Evolutionary conservation across 2,113 vertebrate genomes (phyloP), one percentile per base, ranked within the genome.

Genomic region (Garra rufa): DNA sequence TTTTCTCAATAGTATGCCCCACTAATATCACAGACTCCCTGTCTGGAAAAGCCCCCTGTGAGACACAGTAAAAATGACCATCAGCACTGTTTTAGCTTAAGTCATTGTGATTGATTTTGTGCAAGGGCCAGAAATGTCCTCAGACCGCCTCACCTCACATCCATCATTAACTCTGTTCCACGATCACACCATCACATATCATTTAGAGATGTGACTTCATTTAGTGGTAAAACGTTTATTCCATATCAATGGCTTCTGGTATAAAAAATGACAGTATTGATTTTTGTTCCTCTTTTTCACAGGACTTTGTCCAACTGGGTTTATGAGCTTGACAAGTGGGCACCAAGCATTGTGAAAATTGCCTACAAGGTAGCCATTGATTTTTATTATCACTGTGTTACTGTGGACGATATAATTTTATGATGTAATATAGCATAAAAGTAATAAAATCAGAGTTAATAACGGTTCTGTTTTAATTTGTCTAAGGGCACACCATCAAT

Each of bases 291-390:
- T 82, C 17, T 92, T 74, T 88, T 48, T 87, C 83, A 1, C 87
- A 99, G 98, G 92, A 99, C 98, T 81, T 94, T 99, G 86, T 99
- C 98, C 69, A 99, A 99, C 91, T 99, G 98, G 98, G 95, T 96
- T 21, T 98, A 98, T 0, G 98, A 99, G 88, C 96, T 99, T 88
- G 98, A 99, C 93, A 99, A 99, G 92, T 99, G 98, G 98, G 94
- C 96, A 14, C 98, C 98, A 74, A 97, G 98, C 85, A 96, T 99
- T 88, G 97, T 99, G 89, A 99, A 99, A 92, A 97, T 99, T 87
- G 95, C 97, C 79, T 99, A 99, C 94, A 99, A 99, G 97, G 98
- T 99, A 91, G 93, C 92, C 21, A 76, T 26, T 30, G 65, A 11
- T 74, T 71, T 83, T 21, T 69, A 9, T 46, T 24, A 65, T 4